Evolutionary conservation across 2,797 vertebrate genomes (phyloP), one percentile per base, ranked within the genome.

Genomic region (Chaetophractus vellerosus): DNA sequence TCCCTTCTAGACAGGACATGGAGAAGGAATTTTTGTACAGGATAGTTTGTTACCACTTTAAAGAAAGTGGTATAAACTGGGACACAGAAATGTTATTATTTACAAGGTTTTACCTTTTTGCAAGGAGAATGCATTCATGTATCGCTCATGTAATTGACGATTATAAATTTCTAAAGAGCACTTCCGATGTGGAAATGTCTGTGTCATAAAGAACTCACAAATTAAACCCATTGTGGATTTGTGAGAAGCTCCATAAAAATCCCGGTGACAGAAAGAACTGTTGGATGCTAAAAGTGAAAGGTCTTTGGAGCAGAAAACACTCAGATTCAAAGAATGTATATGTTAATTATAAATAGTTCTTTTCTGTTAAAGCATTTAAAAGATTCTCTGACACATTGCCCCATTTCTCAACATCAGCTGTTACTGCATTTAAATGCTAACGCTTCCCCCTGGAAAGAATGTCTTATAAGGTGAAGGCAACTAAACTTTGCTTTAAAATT

Each of bases 351-450:
- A 95, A 92, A 93, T 50, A 50, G 41, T 59, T 83, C 55, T 64
- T 80, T 95, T 88, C 90, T 83, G 50, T 33, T 19, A 59, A 92
- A 71, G n/a, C n/a, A 41, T 84, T 72, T 85, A 59, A 93, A 96
- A 85, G 82, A 50, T 57, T 90, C 48, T 88, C 78, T 66, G 74
- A 79, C 84, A 93, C 45, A 72, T 59, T 59, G 55, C 80, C 66
- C 86, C 91, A 84, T 95, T 95, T 97, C 88, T 94, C 88, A 78
- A 48, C 75, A n/a, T 71, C 48, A 55, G 63, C 82, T 86, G 28
- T 80, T 78, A 75, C 31, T 45, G 31, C 83, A 89, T 95, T 85
- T 91, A 69, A 95, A 88, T 91, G 79, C 36, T 59, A 79, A 86
- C 57, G 14, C 48, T 83, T 93, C 88, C 90, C 78, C 79, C 75